A percentile compares a stretch with the other conserved stretches of the same genome.
Conservation (phyloP, 2,113 vertebrate genomes). For the Xyliphius kryptos region DNA sequence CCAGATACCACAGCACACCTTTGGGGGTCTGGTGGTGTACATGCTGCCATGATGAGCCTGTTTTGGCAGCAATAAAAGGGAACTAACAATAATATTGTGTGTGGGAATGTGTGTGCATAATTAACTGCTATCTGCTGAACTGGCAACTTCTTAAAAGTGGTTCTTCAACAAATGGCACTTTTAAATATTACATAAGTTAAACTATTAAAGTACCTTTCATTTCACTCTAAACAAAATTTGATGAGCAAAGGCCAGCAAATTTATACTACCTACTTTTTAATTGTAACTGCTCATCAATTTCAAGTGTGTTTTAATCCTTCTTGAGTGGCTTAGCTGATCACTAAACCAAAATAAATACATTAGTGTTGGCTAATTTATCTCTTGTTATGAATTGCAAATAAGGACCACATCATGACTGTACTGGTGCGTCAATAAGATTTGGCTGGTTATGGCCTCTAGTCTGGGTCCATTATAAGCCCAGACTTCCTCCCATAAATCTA, state of each 20-base stretch:
- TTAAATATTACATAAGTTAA: too few relatives aligned
- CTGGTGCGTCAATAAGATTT: slow-evolving; percentile 30
- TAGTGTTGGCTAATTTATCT: slow-evolving; percentile 37
- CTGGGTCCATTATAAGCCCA: slow-evolving; percentile 16
- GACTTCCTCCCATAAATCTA: slow-evolving; percentile 12
- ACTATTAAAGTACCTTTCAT: too few relatives aligned
- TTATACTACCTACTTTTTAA: slow-evolving; percentile 28
- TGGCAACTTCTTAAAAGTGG: too few relatives aligned
- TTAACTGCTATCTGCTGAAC: too few relatives aligned
- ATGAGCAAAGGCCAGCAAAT: slow-evolving; percentile 8
- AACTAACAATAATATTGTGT: too few relatives aligned
- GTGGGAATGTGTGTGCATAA: too few relatives aligned
- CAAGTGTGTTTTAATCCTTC: slow-evolving; percentile 24
- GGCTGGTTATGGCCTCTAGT: slow-evolving; percentile 38
- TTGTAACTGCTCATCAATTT: slow-evolving; percentile 24
- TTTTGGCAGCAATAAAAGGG: too few relatives aligned
- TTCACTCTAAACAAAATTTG: too few relatives aligned
- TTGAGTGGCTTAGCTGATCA: slow-evolving; percentile 32
- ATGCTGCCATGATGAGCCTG: too few relatives aligned
- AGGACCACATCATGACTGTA: slow-evolving; percentile 28
- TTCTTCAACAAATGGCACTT: too few relatives aligned
- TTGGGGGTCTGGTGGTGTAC: too few relatives aligned
- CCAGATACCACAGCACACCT: too few relatives aligned
- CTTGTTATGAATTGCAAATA: slow-evolving; percentile 39
- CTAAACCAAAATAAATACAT: slow-evolving; percentile 44